Evolutionary conservation across 1,140 invertebrate species (phyloP).

Genomic region (Aphidius gifuensis): DNA sequence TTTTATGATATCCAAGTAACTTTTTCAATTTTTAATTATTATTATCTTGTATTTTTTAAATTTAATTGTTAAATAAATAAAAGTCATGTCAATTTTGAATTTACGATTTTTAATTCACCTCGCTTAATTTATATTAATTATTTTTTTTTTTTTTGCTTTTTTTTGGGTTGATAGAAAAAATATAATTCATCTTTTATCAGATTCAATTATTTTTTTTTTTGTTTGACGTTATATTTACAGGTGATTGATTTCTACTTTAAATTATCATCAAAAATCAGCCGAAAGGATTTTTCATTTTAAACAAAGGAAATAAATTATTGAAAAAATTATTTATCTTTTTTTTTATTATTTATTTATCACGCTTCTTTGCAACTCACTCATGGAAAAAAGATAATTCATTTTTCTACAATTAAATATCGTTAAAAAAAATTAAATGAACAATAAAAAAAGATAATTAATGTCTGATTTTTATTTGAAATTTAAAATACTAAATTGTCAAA

Average conservation of each 20-base stretch:
- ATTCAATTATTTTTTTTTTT: conserved; percentile 33
- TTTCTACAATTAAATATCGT: too few relatives aligned
- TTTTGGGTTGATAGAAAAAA: conserved; percentile 56
- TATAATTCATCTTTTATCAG: conserved; percentile 44
- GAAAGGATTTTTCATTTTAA: conserved; percentile 13
- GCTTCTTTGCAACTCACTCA: background rate
- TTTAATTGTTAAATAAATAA: conserved; percentile 29
- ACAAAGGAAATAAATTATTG: conserved; percentile 29
- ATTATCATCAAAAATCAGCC: conserved; percentile 33
- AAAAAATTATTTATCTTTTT: conserved; percentile 27
- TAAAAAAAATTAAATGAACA: too few relatives aligned
- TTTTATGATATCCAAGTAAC: conserved; percentile 41
- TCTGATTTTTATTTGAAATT: too few relatives aligned
- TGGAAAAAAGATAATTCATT: too few relatives aligned
- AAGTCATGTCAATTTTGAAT: conserved; percentile 46
- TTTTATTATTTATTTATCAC: conserved; percentile 18
- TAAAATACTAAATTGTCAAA: too few relatives aligned
- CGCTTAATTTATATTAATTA: conserved; percentile 3
- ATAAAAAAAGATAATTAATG: too few relatives aligned
- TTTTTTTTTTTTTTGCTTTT: conserved; percentile 24
- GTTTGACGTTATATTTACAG: conserved; percentile 50
- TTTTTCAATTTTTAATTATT: background rate
- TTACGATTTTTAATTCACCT: conserved; percentile 14
- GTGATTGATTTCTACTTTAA: conserved; percentile 47
- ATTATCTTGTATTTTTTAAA: conserved; percentile 6